Base-by-base conservation (phyloP, 2,888 invertebrate genomes). In the Mesorhabditis sp. region DNA sequence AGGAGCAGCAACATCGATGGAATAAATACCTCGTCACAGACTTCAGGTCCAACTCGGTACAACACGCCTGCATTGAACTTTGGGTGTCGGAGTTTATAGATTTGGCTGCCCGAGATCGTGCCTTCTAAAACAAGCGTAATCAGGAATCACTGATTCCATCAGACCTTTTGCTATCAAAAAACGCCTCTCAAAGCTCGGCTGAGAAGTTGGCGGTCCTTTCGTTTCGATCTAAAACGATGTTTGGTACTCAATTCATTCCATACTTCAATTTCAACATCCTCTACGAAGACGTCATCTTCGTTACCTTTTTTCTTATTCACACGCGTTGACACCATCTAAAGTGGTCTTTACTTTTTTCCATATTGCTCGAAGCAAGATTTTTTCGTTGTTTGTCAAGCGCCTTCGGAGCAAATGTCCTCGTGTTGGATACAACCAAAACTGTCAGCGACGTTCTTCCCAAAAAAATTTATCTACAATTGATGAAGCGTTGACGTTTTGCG, bases 21-120 rank as follows among this genome's bases (percentile, higher is more conserved):
- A 43, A 45, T 42, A 4, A 5, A 15, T 13, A 79, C 79, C 76
- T 80, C 80, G 63, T 75, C 74, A 63, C 76, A 80, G 43, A 6
- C 41, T 2, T 67, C 68, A 4, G 72, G 67, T 3, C 72, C 71
- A 5, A 78, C 66, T 4, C 72, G 67, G 58, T 75, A 78, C 41
- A 77, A 70, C 4, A 70, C 74, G 41, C 63, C 69, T 28, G 72
- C 67, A 10, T 65, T 67, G 13, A 43, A 62, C 50, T 70, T 73
- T 4, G 75, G 75, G 45, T 72, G 69, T 42, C 70, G 71, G n/a
- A 74, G 42, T 67, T 68, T 69, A 67, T 71, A 45, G 44, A 74
- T 68, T 45, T 70, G 68, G 5, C 67, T 68, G 68, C 70, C 72
- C 6, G 69, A 58, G 3, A 72, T 61, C 5, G 58, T 68, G 15